These are phyloP conservation scores for Nerophis ophidion DNA, from an alignment of 2,113 vertebrate species.

Conservation along the genomic window DNA sequence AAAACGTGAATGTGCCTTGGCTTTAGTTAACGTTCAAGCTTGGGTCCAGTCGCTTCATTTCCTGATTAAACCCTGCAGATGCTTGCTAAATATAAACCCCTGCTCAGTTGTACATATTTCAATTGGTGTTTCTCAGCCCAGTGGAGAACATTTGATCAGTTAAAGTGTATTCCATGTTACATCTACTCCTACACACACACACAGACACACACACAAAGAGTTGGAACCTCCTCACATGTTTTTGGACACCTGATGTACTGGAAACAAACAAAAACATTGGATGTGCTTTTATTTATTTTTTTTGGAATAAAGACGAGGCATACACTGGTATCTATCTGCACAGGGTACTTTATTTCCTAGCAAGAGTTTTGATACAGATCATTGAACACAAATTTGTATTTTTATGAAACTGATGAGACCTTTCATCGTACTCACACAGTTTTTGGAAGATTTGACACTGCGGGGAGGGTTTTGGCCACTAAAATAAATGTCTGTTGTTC, in stretches of 20 bases:
- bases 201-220: no score
- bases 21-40: constrained; percentile 16
- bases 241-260: constrained; percentile 79
- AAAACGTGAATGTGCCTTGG: constrained; percentile 61
- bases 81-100: constrained; percentile 55
- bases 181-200: neutral
- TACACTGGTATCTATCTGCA: constrained; percentile 73
- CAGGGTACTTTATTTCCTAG: constrained; percentile 77
- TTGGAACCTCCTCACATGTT: constrained; percentile 17
- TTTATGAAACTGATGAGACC: constrained; percentile 68
- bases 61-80: constrained; percentile 29
- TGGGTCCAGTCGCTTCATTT: constrained; percentile 2
- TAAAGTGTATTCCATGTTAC: neutral
- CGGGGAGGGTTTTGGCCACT: constrained; percentile 52
- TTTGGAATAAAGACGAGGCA: constrained; percentile 63
- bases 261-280: constrained; percentile 66
- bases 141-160: constrained; percentile 72
- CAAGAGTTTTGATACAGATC: constrained; percentile 72
- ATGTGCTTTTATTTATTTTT: constrained; percentile 56
- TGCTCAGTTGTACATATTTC: neutral
- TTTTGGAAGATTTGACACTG: constrained; percentile 67
- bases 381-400: constrained; percentile 71
- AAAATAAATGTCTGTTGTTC: constrained; percentile 65
- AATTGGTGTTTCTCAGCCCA: constrained; percentile 25
- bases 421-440: constrained; percentile 55